These are phyloP conservation scores for Watsonalla binaria DNA, from an alignment of 2,888 invertebrate genomes.

Conservation along the genomic window DNA sequence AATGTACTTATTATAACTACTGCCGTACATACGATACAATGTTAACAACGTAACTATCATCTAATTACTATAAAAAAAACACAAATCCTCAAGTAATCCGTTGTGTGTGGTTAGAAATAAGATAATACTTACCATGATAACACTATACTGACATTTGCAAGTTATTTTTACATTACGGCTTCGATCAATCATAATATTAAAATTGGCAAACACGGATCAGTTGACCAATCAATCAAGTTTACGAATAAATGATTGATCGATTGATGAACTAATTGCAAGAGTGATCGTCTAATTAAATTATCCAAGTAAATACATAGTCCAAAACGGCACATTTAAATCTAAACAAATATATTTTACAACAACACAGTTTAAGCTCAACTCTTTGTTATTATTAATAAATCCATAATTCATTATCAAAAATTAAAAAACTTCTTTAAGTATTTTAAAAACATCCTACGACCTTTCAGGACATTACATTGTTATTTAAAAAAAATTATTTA, in stretches of 20 bases:
- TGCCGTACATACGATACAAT: constrained; percentile 58
- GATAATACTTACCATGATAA: constrained; percentile 15
- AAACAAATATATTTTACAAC: constrained; percentile 34
- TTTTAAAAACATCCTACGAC: constrained; percentile 42
- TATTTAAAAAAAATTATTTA: constrained; percentile 30
- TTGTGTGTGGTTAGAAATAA: constrained; percentile 48
- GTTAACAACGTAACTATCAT: constrained; percentile 63
- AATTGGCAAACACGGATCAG: too few relatives aligned
- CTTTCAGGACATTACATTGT: constrained; percentile 27
- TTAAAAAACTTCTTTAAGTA: constrained; percentile 29
- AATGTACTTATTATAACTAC: constrained; percentile 59
- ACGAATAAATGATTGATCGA: too few relatives aligned
- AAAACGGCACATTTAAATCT: constrained; percentile 45
- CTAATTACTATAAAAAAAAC: constrained; percentile 65
- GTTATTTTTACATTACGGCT: constrained; percentile 25
- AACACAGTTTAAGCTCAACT: constrained; percentile 59
- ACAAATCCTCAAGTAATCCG: constrained; percentile 48
- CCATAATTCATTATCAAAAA: constrained; percentile 1
- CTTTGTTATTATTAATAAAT: constrained; percentile 32
- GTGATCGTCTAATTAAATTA: constrained; percentile 21
- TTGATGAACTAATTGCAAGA: constrained; percentile 31
- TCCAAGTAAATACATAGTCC: constrained; percentile 18
- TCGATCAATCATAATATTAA: constrained; percentile 33
- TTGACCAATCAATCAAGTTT: too few relatives aligned
- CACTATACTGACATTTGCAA: constrained; percentile 38